A percentile compares a stretch with the other conserved stretches of the same genome.
phyloP scores from a whole-genome alignment of 2,797 vertebrate genomes.

The Selene dorsalis region DNA sequence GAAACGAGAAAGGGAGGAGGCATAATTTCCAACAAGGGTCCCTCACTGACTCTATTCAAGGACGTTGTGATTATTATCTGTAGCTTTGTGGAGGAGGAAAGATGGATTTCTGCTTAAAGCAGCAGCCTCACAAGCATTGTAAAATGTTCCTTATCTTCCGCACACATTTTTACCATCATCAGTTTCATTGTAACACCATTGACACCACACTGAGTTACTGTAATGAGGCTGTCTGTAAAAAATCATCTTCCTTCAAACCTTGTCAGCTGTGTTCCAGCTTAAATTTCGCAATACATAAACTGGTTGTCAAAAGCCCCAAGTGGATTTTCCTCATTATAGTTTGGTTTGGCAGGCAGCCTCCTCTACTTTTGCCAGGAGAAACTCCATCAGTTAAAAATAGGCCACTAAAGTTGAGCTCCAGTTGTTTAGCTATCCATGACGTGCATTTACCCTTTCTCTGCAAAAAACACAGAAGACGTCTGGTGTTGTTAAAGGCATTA shows the following conservation, averaged over 20 bases:
- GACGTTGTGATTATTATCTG: not conserved
- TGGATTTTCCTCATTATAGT: not conserved
- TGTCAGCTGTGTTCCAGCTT: not conserved
- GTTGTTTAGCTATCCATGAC: not conserved
- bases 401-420: not conserved
- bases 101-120: not conserved
- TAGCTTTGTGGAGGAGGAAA: not conserved
- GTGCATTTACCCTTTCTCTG: not conserved
- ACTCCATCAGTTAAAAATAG: slow-evolving; percentile 36
- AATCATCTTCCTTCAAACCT: not conserved
- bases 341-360: slow-evolving; percentile 15
- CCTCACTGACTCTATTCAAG: not conserved
- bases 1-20: not conserved
- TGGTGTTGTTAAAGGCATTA: not conserved
- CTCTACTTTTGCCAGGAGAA: slow-evolving; percentile 16
- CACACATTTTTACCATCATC: not conserved
- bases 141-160: not conserved
- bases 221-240: not conserved
- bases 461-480: no score
- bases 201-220: not conserved
- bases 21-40: not conserved
- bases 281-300: slow-evolving; percentile 5
- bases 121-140: not conserved
- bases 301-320: slow-evolving; percentile 4
- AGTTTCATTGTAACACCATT: not conserved